Evolutionary conservation across 1,140 invertebrate species (phyloP), one percentile per base, ranked within the genome.

Genomic region (Pseudomyrmex concolor): DNA sequence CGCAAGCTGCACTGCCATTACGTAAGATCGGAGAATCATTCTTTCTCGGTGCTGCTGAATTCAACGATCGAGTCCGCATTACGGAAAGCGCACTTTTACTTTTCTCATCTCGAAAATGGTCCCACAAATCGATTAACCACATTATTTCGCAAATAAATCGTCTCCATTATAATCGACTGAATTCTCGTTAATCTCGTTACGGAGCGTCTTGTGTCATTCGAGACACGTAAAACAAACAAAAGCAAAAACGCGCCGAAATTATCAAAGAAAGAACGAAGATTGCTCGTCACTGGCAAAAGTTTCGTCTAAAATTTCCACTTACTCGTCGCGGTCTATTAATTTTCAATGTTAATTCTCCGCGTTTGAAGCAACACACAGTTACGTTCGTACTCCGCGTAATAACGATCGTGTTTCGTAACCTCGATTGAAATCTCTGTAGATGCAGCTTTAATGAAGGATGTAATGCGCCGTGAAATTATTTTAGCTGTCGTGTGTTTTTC

Each of bases 1-100:
- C 85, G 86, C 84, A 87, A 87, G 78, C 54, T 87, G 78, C 85
- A 86, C 54, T 48, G 78, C 71, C 63, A 72, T 87, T 87, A 87
- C 83, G 22, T 87, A 87, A 87, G 84, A 83, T 73, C 63, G 50
- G 60, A 63, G 84, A 86, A 86, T 87, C 84, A 72, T 83, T 87
- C 71, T 87, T 86, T 77, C 76, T 57, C 80, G 50, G 5, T 57
- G 19, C 15, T 48, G 70, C 55, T 60, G 66, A 50, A 66, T 60
- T 50, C 34, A 12, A 13, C 43, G 34, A 45, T 50, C 22, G n/a
- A 60, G 45, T 80, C 66, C 59, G 51, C 62, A 74, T 88, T 85
- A 77, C 51, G 55, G 84, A 83, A 83, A 34, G 57, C 43, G 10
- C 48, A 84, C 82, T 70, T 84, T 84, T 84, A 84, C 78, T 71